Evolutionary conservation across 2,113 vertebrate species (phyloP).

Genomic region (Trichomycterus rosablanca): DNA sequence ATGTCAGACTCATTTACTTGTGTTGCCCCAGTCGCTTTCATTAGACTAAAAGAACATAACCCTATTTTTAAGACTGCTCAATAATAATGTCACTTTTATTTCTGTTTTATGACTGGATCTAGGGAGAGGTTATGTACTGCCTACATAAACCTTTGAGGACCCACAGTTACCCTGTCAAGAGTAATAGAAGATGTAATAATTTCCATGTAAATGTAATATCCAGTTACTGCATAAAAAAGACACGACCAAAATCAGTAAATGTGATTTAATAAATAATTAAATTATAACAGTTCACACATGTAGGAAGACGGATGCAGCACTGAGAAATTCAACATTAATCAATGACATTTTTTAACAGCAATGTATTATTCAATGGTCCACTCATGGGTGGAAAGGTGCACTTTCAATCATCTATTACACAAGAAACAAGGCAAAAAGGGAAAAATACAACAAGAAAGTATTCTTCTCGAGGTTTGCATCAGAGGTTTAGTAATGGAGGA

Average conservation of each 20-base stretch:
- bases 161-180: too few species aligned
- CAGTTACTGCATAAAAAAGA: neutral
- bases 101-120: too few species aligned
- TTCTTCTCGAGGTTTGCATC: constrained; percentile 12
- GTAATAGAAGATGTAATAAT: too few species aligned
- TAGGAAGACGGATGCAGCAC: constrained; percentile 48
- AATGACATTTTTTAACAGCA: constrained; percentile 35
- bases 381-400: constrained; percentile 29
- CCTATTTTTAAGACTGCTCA: too few species aligned
- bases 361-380: constrained; percentile 47
- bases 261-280: constrained; percentile 67
- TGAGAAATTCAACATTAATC: constrained; percentile 18
- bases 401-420: neutral
- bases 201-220: too few species aligned
- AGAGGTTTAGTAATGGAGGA: constrained; percentile 33
- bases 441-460: neutral
- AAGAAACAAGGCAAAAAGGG: neutral
- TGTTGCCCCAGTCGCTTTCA: too few species aligned
- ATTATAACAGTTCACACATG: constrained; percentile 47
- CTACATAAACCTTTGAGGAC: too few species aligned
- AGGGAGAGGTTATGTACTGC: too few species aligned
- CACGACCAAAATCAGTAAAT: constrained; percentile 22
- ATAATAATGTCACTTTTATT: too few species aligned
- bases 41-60: too few species aligned
- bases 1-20: too few species aligned